Percentiles rank a stretch among this genome's conserved stretches.
phyloP scores from a whole-genome alignment of 1,140 invertebrate genomes.

The Drosophila pruinosa region DNA sequence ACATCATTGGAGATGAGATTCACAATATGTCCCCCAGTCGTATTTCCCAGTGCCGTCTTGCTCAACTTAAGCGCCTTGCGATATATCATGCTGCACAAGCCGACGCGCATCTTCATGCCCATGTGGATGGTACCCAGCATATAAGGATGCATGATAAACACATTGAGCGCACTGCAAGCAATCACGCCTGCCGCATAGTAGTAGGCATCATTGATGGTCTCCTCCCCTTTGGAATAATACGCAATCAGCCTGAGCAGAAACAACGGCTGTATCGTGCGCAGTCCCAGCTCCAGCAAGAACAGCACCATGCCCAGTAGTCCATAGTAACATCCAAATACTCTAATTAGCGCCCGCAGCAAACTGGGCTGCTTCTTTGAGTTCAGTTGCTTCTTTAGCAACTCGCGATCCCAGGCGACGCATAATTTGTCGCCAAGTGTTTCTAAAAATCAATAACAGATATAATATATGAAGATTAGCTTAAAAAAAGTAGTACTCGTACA shows the following conservation, averaged over 20 bases:
- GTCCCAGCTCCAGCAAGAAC: conserved; percentile 66
- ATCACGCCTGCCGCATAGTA: conserved; percentile 88
- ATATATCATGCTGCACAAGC: conserved; percentile 91
- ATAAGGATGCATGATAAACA: conserved; percentile 90
- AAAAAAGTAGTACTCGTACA: no score
- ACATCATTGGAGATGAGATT: conserved; percentile 96
- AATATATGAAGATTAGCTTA: not conserved
- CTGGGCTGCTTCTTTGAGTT: conserved; percentile 65
- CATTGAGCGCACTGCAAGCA: conserved; percentile 87
- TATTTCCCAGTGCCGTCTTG: conserved; percentile 88
- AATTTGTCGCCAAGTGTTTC: conserved; percentile 71
- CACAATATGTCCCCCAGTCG: conserved; percentile 93
- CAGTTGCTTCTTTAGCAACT: conserved; percentile 43
- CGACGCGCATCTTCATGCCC: conserved; percentile 91
- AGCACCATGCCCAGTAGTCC: conserved; percentile 63
- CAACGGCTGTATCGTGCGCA: conserved; percentile 87
- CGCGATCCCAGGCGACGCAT: conserved; percentile 63
- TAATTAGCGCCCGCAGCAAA: conserved; percentile 50
- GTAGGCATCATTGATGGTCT: conserved; percentile 85
- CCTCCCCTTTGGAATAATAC: conserved; percentile 84
- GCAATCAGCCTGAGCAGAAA: conserved; percentile 88
- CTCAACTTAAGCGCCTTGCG: conserved; percentile 89
- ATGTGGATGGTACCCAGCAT: conserved; percentile 89
- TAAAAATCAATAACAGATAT: conserved; percentile 38
- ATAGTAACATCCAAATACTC: conserved; percentile 71